A percentile compares a stretch with the other conserved stretches of the same genome.
Evolutionary conservation across 2,888 invertebrate species (phyloP).

Genomic region (Myopa tessellatipennis): DNA sequence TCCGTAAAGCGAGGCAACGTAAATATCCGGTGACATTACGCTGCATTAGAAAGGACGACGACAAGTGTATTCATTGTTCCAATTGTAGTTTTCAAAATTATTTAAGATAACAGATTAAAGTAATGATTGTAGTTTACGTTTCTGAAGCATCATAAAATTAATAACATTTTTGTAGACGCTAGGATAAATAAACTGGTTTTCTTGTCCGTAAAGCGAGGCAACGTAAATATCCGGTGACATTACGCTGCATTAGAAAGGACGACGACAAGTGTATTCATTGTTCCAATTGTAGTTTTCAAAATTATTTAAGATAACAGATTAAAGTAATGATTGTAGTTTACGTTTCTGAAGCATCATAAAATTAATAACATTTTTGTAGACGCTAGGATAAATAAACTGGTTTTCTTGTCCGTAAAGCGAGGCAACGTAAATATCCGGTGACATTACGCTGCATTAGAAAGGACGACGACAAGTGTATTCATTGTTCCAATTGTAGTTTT

Average conservation of each 20-base stretch:
- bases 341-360: slow-evolving; percentile 61
- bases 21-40: slow-evolving; percentile 53
- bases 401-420: too few relatives aligned
- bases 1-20: slow-evolving; percentile 62
- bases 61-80: not conserved
- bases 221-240: slow-evolving; percentile 52
- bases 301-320: not conserved
- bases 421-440: too few relatives aligned
- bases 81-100: not conserved
- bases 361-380: slow-evolving; percentile 14
- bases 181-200: slow-evolving; percentile 62
- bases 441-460: too few relatives aligned
- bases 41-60: slow-evolving; percentile 54
- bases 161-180: slow-evolving; percentile 52
- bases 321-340: slow-evolving; percentile 55
- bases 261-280: not conserved
- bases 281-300: slow-evolving; percentile 24
- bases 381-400: too few relatives aligned
- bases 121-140: slow-evolving; percentile 59
- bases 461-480: too few relatives aligned
- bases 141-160: slow-evolving; percentile 57
- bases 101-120: too few relatives aligned
- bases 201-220: slow-evolving; percentile 63
- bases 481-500: too few relatives aligned
- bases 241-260: slow-evolving; percentile 55